phyloP scores from a whole-genome alignment of 2,113 vertebrate species.

The Seriola aureovittata region DNA sequence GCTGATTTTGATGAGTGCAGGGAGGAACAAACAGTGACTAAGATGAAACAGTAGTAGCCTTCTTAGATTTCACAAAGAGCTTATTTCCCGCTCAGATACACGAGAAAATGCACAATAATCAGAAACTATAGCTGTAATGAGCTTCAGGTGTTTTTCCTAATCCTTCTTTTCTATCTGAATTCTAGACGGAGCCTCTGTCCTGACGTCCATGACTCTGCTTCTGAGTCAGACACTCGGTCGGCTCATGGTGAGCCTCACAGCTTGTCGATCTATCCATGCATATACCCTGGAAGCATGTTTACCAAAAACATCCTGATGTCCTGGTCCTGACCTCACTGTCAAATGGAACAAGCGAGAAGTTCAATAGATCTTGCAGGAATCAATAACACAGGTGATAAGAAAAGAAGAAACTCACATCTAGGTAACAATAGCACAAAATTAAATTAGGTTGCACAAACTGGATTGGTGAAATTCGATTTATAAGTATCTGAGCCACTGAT shows the following conservation, averaged over 20 bases:
- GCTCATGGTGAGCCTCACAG: not conserved
- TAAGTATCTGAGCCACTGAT: no score
- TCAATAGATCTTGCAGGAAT: not conserved
- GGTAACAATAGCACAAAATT: not conserved
- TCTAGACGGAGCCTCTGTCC: not conserved
- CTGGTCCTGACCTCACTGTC: conserved; percentile 10
- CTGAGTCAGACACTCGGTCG: conserved; percentile 31
- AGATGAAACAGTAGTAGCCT: conserved; percentile 48
- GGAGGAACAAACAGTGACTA: conserved; percentile 47
- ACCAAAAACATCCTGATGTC: not conserved
- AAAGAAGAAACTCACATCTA: not conserved
- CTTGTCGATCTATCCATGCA: not conserved
- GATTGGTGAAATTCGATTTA: not conserved
- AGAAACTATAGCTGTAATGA: conserved; percentile 21
- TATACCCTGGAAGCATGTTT: not conserved
- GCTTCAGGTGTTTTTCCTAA: conserved; percentile 11
- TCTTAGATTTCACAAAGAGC: conserved; percentile 50
- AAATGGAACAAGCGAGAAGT: not conserved
- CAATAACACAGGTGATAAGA: not conserved
- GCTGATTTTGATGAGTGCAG: not conserved
- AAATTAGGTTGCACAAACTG: not conserved
- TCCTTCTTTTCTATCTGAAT: conserved; percentile 13
- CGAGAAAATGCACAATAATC: conserved; percentile 36
- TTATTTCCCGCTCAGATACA: conserved; percentile 17
- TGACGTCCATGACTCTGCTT: not conserved